A percentile compares a stretch with the other conserved stretches of the same genome.
These are phyloP conservation scores for Brachylomia viminalis DNA, from an alignment of 2,888 invertebrate species.

Conservation along the genomic window DNA sequence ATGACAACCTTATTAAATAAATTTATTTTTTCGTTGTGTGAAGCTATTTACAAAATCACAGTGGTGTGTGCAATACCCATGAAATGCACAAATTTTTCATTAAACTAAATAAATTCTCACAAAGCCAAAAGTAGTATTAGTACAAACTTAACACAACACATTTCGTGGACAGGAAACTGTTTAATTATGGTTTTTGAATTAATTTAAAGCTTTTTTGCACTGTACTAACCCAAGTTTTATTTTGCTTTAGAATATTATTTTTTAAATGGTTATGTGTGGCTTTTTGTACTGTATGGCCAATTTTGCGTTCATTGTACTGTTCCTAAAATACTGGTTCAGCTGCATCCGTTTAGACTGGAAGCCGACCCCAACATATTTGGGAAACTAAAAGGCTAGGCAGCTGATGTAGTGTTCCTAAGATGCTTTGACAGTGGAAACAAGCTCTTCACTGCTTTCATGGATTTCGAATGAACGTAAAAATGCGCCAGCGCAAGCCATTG, in stretches of 20 bases:
- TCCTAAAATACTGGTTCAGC: neutral
- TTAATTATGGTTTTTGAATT: constrained; percentile 53
- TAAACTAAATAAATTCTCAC: constrained; percentile 6
- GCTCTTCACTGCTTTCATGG: neutral
- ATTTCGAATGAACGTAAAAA: constrained; percentile 3
- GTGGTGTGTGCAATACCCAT: constrained; percentile 40
- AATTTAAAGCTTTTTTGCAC: constrained; percentile 78
- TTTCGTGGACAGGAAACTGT: constrained; percentile 87
- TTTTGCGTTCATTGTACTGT: constrained; percentile 21
- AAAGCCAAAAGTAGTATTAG: constrained; percentile 46
- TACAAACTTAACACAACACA: constrained; percentile 81
- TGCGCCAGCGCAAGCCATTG: constrained; percentile 12
- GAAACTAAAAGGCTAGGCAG: too few relatives aligned
- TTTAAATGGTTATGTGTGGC: constrained; percentile 23
- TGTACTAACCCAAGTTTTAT: constrained; percentile 81
- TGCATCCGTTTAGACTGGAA: too few relatives aligned
- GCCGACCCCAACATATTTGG: too few relatives aligned
- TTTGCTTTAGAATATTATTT: constrained; percentile 48
- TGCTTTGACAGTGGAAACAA: constrained; percentile 7
- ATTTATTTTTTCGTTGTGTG: neutral
- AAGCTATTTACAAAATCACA: constrained; percentile 14
- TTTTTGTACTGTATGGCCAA: constrained; percentile 26
- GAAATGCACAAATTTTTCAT: neutral
- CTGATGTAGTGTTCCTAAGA: too few relatives aligned
- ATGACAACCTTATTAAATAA: neutral